Conservation (phyloP, 2,113 vertebrate species). For the Phyllostomus discolor region DNA sequence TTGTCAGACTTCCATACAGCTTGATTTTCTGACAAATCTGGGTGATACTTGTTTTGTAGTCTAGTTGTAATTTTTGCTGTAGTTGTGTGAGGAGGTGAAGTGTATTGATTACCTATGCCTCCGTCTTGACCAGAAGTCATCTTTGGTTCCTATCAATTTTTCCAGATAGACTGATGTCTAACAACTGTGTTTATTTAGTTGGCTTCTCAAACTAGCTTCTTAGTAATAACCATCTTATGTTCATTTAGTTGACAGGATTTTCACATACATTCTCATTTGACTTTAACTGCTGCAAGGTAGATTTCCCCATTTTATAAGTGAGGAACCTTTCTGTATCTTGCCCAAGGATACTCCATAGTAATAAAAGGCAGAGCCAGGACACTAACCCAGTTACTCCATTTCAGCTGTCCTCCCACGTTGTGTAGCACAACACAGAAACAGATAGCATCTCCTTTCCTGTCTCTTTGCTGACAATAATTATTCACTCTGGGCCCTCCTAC, state of each 20-base stretch:
- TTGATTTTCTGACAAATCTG: too few species aligned
- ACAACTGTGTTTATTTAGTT: neutral
- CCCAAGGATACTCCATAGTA: neutral
- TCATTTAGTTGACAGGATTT: neutral
- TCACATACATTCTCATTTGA: constrained; percentile 12
- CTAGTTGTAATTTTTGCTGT: too few species aligned
- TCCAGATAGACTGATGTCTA: neutral
- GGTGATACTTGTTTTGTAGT: too few species aligned
- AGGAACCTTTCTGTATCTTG: neutral
- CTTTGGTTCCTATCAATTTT: neutral
- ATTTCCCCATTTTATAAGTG: neutral
- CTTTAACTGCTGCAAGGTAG: neutral
- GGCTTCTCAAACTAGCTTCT: neutral
- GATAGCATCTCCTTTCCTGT: neutral
- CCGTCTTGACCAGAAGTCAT: neutral
- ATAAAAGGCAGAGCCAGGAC: neutral
- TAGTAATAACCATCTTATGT: neutral
- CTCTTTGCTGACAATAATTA: neutral
- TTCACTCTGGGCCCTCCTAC: neutral
- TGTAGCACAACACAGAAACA: neutral
- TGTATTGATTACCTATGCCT: too few species aligned
- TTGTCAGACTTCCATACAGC: too few species aligned
- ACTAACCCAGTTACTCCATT: neutral
- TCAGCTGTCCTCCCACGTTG: neutral
- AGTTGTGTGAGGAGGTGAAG: too few species aligned